These are phyloP conservation scores for Drosophila peninsularis DNA, from an alignment of 2,888 invertebrate species.

Conservation along the genomic window DNA sequence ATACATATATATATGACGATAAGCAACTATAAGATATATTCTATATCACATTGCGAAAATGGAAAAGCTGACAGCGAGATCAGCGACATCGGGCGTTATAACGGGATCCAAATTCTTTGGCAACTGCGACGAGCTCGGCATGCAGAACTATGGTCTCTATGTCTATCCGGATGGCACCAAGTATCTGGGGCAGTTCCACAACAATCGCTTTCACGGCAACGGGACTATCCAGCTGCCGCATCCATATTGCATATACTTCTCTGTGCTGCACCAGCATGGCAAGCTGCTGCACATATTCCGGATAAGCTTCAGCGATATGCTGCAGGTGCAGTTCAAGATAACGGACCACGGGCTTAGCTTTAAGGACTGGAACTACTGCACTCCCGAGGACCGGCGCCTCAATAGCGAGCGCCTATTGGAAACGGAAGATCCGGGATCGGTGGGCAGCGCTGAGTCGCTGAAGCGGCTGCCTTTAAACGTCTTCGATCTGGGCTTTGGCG, in stretches of 20 bases:
- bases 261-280: constrained; percentile 75
- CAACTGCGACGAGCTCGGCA: constrained; percentile 85
- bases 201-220: constrained; percentile 85
- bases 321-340: constrained; percentile 70
- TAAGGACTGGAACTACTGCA: constrained; percentile 88
- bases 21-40: neutral
- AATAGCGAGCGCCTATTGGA: constrained; percentile 17
- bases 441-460: fast-evolving
- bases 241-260: constrained; percentile 45
- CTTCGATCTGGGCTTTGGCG: constrained; percentile 65
- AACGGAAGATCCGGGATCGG: constrained; percentile 17
- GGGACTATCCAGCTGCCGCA: constrained; percentile 82
- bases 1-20: neutral
- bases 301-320: constrained; percentile 45
- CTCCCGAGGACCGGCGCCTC: constrained; percentile 87
- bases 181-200: constrained; percentile 87
- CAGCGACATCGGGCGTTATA: neutral
- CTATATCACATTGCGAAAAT: neutral
- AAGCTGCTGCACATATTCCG: constrained; percentile 30
- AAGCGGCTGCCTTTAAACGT: constrained; percentile 29
- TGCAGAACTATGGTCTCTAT: constrained; percentile 87
- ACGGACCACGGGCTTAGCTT: constrained; percentile 19
- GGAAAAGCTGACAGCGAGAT: neutral
- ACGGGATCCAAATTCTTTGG: constrained; percentile 58
- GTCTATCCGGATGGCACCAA: constrained; percentile 87